Base-by-base conservation (phyloP, 2,888 invertebrate species). In the Plebejus argus region DNA sequence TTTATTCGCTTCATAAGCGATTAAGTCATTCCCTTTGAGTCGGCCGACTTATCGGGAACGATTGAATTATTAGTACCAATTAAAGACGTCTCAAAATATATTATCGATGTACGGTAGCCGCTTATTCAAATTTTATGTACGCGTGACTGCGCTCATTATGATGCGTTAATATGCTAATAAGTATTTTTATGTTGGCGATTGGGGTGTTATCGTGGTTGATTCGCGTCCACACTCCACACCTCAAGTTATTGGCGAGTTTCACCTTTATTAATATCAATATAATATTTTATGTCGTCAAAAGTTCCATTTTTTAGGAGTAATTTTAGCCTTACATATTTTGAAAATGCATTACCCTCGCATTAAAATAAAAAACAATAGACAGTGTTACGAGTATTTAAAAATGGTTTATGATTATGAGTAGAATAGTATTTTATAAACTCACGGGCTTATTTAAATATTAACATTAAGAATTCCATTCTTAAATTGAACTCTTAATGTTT, bases 81-180 rank as follows among this genome's bases (percentile, higher is more conserved):
- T 91, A 92, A 89, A 88, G 85, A 89, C 87, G 85, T 88, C 88
- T 86, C 89, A 89, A 90, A 91, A 90, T 91, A 90, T 86, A 87
- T 91, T 92, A 93, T 93, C 93, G 91, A 92, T 92, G 91, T 91
- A 92, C 93, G 88, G 93, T 92, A 94, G 93, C 93, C 84, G 86
- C 88, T 91, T 88, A 89, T 92, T 92, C 86, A 91, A 92, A 93
- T 93, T 91, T 89, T 88, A 90, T 90, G 88, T 88, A 89, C 89
- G 91, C 93, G 88, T 92, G 90, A 90, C 90, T 92, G 89, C 86
- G 89, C 88, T 90, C 89, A 88, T 91, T 91, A 92, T 85, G 86
- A 88, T 87, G 82, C 82, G 85, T 82, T 81, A 80, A 84, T 83
- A 87, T 87, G 87, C 86, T 90, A 89, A 87, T 89, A 85, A 88